Base-by-base conservation (phyloP, 1,140 invertebrate species). In the Liolophura sinensis region DNA sequence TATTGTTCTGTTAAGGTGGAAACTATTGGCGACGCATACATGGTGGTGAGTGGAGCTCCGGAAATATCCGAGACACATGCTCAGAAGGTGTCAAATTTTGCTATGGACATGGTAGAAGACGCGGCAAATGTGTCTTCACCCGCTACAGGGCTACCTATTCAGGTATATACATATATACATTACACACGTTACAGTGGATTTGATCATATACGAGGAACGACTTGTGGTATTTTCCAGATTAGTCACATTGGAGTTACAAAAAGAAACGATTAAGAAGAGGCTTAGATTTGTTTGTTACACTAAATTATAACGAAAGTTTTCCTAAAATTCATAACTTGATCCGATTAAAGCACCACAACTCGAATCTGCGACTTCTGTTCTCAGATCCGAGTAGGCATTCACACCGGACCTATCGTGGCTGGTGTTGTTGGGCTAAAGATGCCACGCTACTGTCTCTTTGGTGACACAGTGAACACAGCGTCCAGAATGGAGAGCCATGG, bases 31-130 rank as follows among this genome's bases (percentile, higher is more conserved):
- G 75, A 77, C 48, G 75, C 75, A 1, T 77, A 77, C 50, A 74
- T 77, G 62, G 73, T 75, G 15, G 73, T 75, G 6, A 52, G 68
- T 57, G 75, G 75, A 25, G 62, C 74, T 0, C 93, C 95, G 78
- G 90, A 90, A 71, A 88, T 88, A 72, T 92, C 90, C 52, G 86
- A 86, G n/a, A 93, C 91, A 46, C 94, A 97, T 82, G 93, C 94
- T 18, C 92, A 94, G 63, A 93, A 94, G 85, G 94, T 95, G 48
- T 92, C 93, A 24, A 95, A 93, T 93, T 96, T 96, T 93, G 93
- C 91, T 9, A 75, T 93, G 65, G 89, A 89, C 79, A 96, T 96
- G 94, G 92, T 96, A 50, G 88, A 93, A 77, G 92, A 91, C 0
- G 95, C 94, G 82, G 88, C 89, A 12, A 88, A 90, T 70, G 93